Evolutionary conservation across 2,113 vertebrate species (phyloP).

Genomic region (Urocitellus parryii): DNA sequence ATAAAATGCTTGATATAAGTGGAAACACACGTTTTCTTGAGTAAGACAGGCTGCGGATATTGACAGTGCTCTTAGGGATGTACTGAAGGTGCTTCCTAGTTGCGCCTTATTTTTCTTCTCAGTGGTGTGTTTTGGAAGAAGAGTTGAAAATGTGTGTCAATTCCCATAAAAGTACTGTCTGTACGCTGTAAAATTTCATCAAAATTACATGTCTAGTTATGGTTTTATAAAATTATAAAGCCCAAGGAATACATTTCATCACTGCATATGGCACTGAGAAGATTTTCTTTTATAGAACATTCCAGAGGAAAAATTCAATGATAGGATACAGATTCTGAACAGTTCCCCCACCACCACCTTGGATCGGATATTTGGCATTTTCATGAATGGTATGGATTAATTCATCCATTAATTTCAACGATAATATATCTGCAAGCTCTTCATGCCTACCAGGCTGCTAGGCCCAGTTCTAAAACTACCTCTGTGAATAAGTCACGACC

Average conservation of each 20-base stretch:
- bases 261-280: not conserved
- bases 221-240: constrained; percentile 54
- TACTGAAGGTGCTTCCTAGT: not conserved
- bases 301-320: constrained; percentile 35
- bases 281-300: constrained; percentile 30
- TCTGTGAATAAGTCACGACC: not conserved
- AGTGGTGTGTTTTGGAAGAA: constrained; percentile 41
- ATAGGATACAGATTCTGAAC: not conserved
- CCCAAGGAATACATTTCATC: constrained; percentile 38
- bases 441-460: not conserved
- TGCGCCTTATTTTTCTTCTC: not conserved
- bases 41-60: constrained; percentile 26
- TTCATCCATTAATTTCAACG: constrained; percentile 35
- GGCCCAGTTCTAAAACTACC: not conserved
- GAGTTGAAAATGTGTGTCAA: constrained; percentile 30
- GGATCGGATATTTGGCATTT: constrained; percentile 15
- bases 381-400: not conserved
- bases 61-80: constrained; percentile 3
- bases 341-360: not conserved
- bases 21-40: constrained; percentile 67
- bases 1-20: constrained; percentile 64
- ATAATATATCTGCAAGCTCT: not conserved
- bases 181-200: constrained; percentile 51
- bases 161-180: constrained; percentile 36
- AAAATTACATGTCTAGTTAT: constrained; percentile 29